Evolutionary conservation across 2,797 vertebrate species (phyloP).

Genomic region (Brotula barbata): DNA sequence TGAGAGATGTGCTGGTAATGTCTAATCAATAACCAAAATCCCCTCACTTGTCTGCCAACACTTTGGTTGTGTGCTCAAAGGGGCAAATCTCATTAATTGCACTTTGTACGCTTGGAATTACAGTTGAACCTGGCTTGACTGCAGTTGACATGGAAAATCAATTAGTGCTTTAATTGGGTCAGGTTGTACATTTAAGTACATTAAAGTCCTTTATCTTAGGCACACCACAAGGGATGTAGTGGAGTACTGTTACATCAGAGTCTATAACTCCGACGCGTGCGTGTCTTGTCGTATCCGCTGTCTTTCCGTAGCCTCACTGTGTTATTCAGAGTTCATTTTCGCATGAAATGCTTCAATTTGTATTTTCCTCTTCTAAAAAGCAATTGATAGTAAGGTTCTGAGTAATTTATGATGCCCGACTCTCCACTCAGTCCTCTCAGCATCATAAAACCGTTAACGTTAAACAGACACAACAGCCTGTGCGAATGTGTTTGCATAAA

Average conservation of each 20-base stretch:
- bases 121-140: slow-evolving; percentile 56
- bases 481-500: too few species aligned
- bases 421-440: slow-evolving; percentile 1
- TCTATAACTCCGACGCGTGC: too few species aligned
- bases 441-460: too few species aligned
- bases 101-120: slow-evolving; percentile 42
- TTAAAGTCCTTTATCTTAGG: slow-evolving; percentile 32
- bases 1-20: slow-evolving; percentile 31
- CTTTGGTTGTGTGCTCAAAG: slow-evolving; percentile 22
- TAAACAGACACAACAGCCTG: too few species aligned
- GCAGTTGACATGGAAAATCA: slow-evolving; percentile 63
- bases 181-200: slow-evolving; percentile 51
- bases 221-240: slow-evolving; percentile 19
- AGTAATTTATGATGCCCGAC: background rate
- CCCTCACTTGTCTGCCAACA: slow-evolving; percentile 29
- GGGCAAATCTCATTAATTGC: slow-evolving; percentile 55
- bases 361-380: slow-evolving; percentile 3
- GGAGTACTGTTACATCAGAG: slow-evolving; percentile 14
- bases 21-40: slow-evolving; percentile 65
- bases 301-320: too few species aligned
- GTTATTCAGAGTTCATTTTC: slow-evolving; percentile 20
- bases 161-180: slow-evolving; percentile 69
- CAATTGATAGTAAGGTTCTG: too few species aligned
- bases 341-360: slow-evolving; percentile 16
- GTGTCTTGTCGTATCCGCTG: too few species aligned